phyloP scores from a whole-genome alignment of 2,888 invertebrate species.

The Leucoma salicis region DNA sequence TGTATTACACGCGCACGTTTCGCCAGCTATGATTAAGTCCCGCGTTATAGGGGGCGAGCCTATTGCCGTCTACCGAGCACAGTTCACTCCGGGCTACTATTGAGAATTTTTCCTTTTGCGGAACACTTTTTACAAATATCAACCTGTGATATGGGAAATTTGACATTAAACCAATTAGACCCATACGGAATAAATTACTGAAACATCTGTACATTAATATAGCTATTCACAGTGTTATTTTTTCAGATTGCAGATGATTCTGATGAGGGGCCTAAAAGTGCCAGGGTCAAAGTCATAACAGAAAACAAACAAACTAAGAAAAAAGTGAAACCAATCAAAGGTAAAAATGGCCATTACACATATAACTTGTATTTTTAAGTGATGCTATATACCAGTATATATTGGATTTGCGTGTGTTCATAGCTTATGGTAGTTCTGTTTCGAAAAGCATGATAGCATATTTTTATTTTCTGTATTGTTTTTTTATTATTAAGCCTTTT shows the following conservation, averaged over 20 bases:
- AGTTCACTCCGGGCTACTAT: too few species aligned
- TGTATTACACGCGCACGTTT: too few species aligned
- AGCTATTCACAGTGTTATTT: not conserved
- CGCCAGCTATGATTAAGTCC: too few species aligned
- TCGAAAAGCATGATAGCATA: conserved; percentile 20
- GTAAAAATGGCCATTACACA: conserved; percentile 17
- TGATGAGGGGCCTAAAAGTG: conserved; percentile 48
- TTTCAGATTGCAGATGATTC: conserved; percentile 60
- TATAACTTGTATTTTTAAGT: conserved; percentile 8
- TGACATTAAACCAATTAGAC: too few species aligned
- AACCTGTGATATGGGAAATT: too few species aligned
- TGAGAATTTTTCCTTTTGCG: too few species aligned
- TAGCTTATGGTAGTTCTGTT: conserved; percentile 51
- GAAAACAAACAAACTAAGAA: conserved; percentile 36
- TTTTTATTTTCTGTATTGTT: conserved; percentile 13
- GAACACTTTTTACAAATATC: too few species aligned
- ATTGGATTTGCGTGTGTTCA: conserved; percentile 64
- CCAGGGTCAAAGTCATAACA: conserved; percentile 59
- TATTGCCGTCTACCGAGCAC: too few species aligned
- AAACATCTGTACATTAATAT: not conserved
- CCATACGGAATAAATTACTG: too few species aligned
- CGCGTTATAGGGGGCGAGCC: too few species aligned
- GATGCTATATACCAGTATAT: conserved; percentile 8
- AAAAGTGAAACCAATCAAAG: conserved; percentile 36
- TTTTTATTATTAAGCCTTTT: too few species aligned